These are phyloP conservation scores for Heliocidaris tuberculata DNA, from an alignment of 35 echinoderm and acorn worm genomes.

Conservation along the genomic window DNA sequence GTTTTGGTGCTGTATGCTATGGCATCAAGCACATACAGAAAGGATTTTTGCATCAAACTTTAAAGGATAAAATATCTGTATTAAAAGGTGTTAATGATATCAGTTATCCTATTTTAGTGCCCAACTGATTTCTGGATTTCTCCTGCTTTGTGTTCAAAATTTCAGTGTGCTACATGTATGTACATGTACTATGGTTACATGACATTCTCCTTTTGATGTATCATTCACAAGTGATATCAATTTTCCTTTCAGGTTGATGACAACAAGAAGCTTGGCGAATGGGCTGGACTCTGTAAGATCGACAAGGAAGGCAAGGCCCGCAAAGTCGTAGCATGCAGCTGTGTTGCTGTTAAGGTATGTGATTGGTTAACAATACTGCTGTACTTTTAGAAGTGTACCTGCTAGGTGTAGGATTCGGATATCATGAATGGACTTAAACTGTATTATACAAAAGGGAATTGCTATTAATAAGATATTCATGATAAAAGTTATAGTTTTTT, in stretches of 20 bases:
- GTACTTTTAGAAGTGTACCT: not conserved
- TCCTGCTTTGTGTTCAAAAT: no score
- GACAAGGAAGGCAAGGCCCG: conserved; percentile 97
- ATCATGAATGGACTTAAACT: not conserved
- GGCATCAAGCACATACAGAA: no score
- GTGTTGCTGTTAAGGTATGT: conserved; percentile 97
- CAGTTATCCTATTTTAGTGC: no score
- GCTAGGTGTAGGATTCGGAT: not conserved
- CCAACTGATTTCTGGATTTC: no score
- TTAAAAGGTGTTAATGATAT: no score
- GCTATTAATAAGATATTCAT: no score
- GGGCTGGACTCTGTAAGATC: conserved; percentile 97
- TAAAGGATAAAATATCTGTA: no score
- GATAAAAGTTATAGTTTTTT: not conserved
- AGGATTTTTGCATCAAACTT: no score
- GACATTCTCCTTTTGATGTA: no score
- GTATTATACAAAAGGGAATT: not conserved
- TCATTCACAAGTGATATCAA: not conserved
- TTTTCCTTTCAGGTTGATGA: conserved; percentile 83
- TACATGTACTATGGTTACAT: no score
- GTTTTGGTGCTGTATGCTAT: no score
- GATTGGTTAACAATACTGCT: not conserved
- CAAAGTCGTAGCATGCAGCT: conserved; percentile 99
- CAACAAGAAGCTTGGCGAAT: conserved; percentile 99
- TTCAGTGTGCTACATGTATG: no score